Percentiles rank a stretch among this genome's conserved stretches.
phyloP scores from a whole-genome alignment of 2,888 invertebrate genomes.

The Torymus texanus region DNA sequence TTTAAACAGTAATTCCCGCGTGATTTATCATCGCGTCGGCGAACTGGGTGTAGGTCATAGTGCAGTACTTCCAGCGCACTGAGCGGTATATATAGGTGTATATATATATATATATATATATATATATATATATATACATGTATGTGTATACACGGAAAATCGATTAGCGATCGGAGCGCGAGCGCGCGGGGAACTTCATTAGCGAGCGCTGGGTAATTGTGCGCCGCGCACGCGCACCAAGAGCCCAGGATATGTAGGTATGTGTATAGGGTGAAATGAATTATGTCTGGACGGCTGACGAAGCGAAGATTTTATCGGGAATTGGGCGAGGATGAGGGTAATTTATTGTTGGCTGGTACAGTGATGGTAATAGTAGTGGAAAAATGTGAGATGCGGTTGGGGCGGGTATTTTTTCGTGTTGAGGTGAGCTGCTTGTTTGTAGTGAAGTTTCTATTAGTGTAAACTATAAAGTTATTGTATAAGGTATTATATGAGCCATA shows the following conservation, averaged over 20 bases:
- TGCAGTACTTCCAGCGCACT: constrained; percentile 1
- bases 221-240: not conserved
- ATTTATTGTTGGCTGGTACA: constrained; percentile 5
- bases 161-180: constrained; percentile 31
- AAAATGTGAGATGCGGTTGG: too few species aligned
- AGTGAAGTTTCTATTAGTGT: too few species aligned
- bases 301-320: constrained; percentile 39
- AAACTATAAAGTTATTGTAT: too few species aligned
- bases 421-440: too few species aligned
- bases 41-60: constrained; percentile 50
- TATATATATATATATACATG: too few species aligned
- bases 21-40: constrained; percentile 32
- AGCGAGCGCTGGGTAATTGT: constrained; percentile 14
- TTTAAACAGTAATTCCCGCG: constrained; percentile 1
- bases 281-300: not conserved
- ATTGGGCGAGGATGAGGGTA: constrained; percentile 13
- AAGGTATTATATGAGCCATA: too few species aligned
- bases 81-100: too few species aligned
- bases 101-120: too few species aligned
- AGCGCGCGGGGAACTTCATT: constrained; percentile 34
- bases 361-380: not conserved
- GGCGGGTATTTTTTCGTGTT: too few species aligned
- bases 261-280: not conserved
- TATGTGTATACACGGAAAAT: constrained; percentile 31
- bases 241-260: not conserved